Percentiles rank a stretch among this genome's conserved stretches.
Conservation (phyloP, 2,797 vertebrate genomes). For the Phyllotis vaccarum region DNA sequence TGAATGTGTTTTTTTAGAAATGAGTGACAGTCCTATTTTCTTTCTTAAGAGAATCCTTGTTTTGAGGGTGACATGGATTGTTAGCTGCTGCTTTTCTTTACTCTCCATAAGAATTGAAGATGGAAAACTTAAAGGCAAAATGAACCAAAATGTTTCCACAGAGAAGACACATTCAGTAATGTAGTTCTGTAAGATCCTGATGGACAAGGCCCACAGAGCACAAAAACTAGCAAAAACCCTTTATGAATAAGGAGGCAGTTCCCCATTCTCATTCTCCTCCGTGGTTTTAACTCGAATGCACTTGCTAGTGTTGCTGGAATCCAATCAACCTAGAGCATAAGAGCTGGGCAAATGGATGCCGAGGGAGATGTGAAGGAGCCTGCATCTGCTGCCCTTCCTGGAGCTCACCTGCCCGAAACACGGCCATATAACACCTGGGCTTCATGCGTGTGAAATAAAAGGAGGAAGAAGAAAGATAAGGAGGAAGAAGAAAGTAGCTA, state of each 20-base stretch:
- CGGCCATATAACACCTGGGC: neutral
- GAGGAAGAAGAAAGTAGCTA: conserved; percentile 60
- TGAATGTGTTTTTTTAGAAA: conserved; percentile 68
- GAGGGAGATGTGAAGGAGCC: neutral
- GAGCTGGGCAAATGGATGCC: fast-evolving
- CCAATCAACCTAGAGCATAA: neutral
- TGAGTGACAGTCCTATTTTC: conserved; percentile 62
- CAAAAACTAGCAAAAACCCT: conserved; percentile 44
- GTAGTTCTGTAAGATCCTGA: neutral
- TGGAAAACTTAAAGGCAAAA: conserved; percentile 46
- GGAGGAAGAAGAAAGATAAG: conserved; percentile 51
- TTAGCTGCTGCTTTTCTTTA: neutral
- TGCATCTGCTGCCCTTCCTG: neutral
- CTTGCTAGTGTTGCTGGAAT: neutral
- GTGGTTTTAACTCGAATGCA: neutral
- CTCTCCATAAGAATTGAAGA: conserved; percentile 30
- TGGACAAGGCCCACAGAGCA: neutral
- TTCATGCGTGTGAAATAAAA: conserved; percentile 61
- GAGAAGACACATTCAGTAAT: conserved; percentile 14
- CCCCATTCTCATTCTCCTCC: neutral
- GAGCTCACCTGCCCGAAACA: conserved; percentile 36
- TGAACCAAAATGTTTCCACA: neutral
- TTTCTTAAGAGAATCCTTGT: conserved; percentile 69
- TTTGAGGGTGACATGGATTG: conserved; percentile 8
- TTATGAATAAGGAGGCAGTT: conserved; percentile 27